Base-by-base conservation (phyloP, 2,113 vertebrate genomes). In the Pseudorasbora parva region DNA sequence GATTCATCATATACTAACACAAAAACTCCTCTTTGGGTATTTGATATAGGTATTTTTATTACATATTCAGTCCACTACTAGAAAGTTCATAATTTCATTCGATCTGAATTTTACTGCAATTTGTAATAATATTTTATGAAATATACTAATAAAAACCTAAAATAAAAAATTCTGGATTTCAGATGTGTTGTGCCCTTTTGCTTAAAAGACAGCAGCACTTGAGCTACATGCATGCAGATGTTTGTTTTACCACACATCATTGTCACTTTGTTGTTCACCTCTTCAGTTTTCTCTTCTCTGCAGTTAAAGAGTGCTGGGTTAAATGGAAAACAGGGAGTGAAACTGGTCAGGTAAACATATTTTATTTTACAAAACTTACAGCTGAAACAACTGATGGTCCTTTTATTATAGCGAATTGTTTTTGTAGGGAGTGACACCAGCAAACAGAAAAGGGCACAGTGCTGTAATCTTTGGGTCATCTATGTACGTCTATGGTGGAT, bases 401-500 rank as follows among this genome's bases (percentile, higher is more conserved):
- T 66, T 79, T 75, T 30, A 19, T 47, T 14, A 68, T 11, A 19
- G 19, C 57, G 10, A 27, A 9, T 5, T 1, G 84, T 1, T 87
- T 56, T 51, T 80, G 21, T 30, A 95, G 95, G 88, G 74, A 54
- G 84, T 30, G 1, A 87, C 71, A 23, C 95, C 96, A 1, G 84
- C 84, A 19, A 97, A 97, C 93, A 96, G 95, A 43, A 97, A 94
- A 74, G 95, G 95, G 0, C 96, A 97, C 89, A 97, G 95, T 15
- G 94, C 96, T 0, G 95, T 96, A 0, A 93, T 95, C 74, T 86
- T 95, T 2, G 88, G 80, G 51, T 91, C 93, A 6, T 89, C 89
- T 81, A 97, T 97, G 95, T 93, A 94, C 72, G 49, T 96, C 73
- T 97, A 97, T 0, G 95, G 96, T 19, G 96, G 96, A 10, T 95